Base-by-base conservation (phyloP, 2,888 invertebrate genomes). In the Dioctria rufipes region DNA sequence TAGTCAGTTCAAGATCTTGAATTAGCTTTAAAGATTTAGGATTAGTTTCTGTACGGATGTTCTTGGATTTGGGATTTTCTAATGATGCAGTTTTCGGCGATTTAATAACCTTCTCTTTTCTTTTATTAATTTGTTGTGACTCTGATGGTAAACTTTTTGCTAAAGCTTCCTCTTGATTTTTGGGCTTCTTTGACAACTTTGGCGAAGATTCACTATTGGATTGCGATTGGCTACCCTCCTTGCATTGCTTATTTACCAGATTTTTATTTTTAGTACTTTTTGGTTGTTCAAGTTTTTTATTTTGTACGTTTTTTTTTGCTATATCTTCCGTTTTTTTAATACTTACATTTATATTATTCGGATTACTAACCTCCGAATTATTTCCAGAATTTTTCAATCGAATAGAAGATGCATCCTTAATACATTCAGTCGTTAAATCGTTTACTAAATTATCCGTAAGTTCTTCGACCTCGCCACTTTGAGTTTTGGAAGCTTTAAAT, bases 401-500 rank as follows among this genome's bases (percentile, higher is more conserved):
- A 25, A 25, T 25, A 25, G 25, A 25, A 25, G n/a, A n/a, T n/a
- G n/a, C n/a, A n/a, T n/a, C n/a, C n/a, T n/a, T n/a, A n/a, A 1
- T 25, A 25, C 2, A 25, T 25, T 25, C 25, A 25, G 25, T 25
- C 25, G 0, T 25, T 25, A 25, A 25, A 25, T 25, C 25, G 25
- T 2, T 25, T 25, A 25, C 25, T 25, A 25, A 25, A 25, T 25
- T 25, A 25, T 25, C 25, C 25, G 25, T 25, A 25, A 25, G 25
- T 25, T 25, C 25, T 25, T 25, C 25, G 25, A 0, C 25, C 25
- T 25, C 25, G 43, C 37, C 11, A 25, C 46, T 75, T 60, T 60
- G 49, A 4, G 11, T 4, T 54, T 54, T 54, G 8, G 54, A 39
- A 75, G 81, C 84, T 78, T 83, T 83, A 81, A 83, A 84, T 4